Conservation (phyloP, 2,113 vertebrate genomes). For the Oryzias celebensis region DNA sequence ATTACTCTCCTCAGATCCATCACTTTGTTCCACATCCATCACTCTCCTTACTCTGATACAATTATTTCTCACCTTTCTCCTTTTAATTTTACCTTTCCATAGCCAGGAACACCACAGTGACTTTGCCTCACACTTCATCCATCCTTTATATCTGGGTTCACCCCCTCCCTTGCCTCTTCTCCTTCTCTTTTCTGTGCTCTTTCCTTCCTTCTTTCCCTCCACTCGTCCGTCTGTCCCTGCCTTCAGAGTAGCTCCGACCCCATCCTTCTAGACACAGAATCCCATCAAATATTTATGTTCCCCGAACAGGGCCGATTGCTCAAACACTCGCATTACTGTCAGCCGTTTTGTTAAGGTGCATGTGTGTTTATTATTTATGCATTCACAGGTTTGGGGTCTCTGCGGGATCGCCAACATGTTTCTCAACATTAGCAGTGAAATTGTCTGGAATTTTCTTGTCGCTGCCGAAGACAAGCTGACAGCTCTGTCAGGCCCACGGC, state of each 20-base stretch:
- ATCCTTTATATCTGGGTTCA: neutral
- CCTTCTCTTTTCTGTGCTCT: neutral
- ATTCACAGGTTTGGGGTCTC: slow-evolving; percentile 54
- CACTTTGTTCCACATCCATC: neutral
- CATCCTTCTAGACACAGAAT: slow-evolving; percentile 41
- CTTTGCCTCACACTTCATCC: neutral
- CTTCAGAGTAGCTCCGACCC: neutral
- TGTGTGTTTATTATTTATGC: slow-evolving; percentile 68
- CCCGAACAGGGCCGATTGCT: slow-evolving; percentile 51
- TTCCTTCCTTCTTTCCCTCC: neutral
- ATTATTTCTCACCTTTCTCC: slow-evolving; percentile 9
- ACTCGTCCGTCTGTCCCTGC: neutral
- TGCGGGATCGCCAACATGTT: slow-evolving; percentile 58
- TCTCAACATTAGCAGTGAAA: slow-evolving; percentile 68
- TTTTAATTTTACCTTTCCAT: neutral
- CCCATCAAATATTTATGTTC: slow-evolving; percentile 63
- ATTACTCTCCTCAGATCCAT: neutral
- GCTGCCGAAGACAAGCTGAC: slow-evolving; percentile 54
- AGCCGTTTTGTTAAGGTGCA: slow-evolving; percentile 57
- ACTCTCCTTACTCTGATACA: neutral
- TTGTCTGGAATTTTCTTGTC: slow-evolving; percentile 67
- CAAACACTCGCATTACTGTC: slow-evolving; percentile 67
- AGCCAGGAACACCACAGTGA: neutral
- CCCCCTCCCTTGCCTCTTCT: neutral
- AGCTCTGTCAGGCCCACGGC: slow-evolving; percentile 61